Evolutionary conservation across 2,797 vertebrate genomes (phyloP), one percentile per base, ranked within the genome.

Genomic region (Anas bahamensis): DNA sequence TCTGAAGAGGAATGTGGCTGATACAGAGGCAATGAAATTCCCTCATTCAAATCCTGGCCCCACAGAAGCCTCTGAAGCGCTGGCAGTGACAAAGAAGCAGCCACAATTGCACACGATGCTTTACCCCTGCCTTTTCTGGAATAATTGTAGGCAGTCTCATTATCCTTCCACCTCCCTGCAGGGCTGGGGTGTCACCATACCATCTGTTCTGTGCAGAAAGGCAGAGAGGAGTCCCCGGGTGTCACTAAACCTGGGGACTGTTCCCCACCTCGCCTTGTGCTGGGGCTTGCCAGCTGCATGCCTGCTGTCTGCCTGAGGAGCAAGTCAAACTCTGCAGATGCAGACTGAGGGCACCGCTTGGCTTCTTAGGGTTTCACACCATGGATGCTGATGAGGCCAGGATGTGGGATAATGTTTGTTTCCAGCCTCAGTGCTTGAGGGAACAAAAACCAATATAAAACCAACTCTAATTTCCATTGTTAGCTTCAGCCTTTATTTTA

Each of bases 371-470:
- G 24, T 77, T 86, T 87, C 44, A 44, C 29, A 81, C 33, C 73
- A 71, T 6, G 63, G 86, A 65, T 61, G 73, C 57, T 82, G 75
- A 69, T 31, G 56, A 90, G 39, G 60, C 65, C 77, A 87, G 86
- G 89, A 94, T 92, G 73, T 86, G 76, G 70, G 72, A 29, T 66
- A 33, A 83, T 85, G n/a, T 93, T 94, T 95, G 55, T 95, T 93
- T 39, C 69, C 77, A 91, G 79, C 28, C 66, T 83, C 88, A 85
- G 33, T 16, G 44, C 66, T 83, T 57, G 17, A 84, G 46, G 74
- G 83, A 94, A 95, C 29, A 93, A 82, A 89, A 95, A 29, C 56
- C 53, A 18, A 85, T 88, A 61, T 41, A 89, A 86, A 93, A 65
- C 66, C 42, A 79, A 59, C 33, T 61, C 60, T 88, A 86, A 95